Percentiles rank a stretch among this genome's conserved stretches.
phyloP scores from a whole-genome alignment of 2,113 vertebrate genomes.

The Pollachius pollachius region DNA sequence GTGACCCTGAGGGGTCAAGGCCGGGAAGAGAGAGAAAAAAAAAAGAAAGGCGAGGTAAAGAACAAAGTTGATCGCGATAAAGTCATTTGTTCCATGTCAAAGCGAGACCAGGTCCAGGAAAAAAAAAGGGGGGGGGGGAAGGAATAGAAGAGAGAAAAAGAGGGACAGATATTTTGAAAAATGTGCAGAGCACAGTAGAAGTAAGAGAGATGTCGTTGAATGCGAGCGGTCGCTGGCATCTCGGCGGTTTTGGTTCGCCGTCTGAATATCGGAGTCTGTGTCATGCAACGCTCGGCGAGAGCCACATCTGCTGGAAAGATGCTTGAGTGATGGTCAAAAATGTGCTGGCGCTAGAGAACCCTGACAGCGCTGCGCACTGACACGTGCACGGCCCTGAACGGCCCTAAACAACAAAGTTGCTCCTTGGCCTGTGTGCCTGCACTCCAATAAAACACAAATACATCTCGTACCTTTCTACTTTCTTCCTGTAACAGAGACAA shows the following conservation, averaged over 20 bases:
- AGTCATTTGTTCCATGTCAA: constrained; percentile 62
- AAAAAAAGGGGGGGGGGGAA: too few relatives aligned
- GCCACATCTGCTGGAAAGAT: constrained; percentile 75
- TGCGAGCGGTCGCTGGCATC: constrained; percentile 53
- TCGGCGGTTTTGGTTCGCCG: constrained; percentile 59
- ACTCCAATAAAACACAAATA: constrained; percentile 19
- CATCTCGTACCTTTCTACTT: not conserved
- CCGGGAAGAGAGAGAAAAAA: constrained; percentile 8
- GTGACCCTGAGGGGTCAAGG: constrained; percentile 38
- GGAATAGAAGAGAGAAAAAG: not conserved
- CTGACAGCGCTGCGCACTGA: constrained; percentile 51
- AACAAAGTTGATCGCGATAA: constrained; percentile 58
- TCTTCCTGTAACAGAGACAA: constrained; percentile 10
- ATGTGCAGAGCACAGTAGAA: constrained; percentile 53
- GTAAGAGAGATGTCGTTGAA: constrained; percentile 27
- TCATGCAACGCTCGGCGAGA: constrained; percentile 65
- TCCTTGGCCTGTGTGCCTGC: constrained; percentile 16
- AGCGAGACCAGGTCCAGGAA: constrained; percentile 39
- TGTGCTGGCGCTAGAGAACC: constrained; percentile 55
- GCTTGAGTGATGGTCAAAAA: constrained; percentile 72
- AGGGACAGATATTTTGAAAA: constrained; percentile 37
- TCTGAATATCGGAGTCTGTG: constrained; percentile 62
- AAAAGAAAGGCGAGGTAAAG: constrained; percentile 25
- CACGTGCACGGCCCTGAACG: constrained; percentile 10
- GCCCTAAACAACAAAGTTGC: constrained; percentile 20